Base-by-base conservation (phyloP, 2,888 invertebrate genomes). In the Habroteleia sp. region DNA sequence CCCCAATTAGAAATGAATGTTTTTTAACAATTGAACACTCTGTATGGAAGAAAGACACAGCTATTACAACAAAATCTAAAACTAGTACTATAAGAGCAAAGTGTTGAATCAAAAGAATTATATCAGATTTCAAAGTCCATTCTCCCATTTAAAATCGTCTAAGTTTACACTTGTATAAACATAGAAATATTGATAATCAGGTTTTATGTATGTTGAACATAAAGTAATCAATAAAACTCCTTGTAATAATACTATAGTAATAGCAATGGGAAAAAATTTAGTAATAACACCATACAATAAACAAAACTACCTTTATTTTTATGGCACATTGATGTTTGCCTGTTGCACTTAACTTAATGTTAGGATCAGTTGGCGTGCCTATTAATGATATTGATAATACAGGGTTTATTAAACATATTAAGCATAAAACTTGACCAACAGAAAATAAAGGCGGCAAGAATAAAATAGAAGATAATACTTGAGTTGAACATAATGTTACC, bases 211-310 rank as follows among this genome's bases (percentile, higher is more conserved):
- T 8, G 78, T 69, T 5, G 85, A 81, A 44, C 88, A 88, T 14
- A 88, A 62, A 5, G 81, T 77, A 62, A 85, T 80, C 1, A 88
- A 87, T 11, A 89, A 88, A 4, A 89, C 78, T 77, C 90, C 90
- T 48, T 88, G 87, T 8, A 93, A 91, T 2, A 92, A 83, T 11
- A 96, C 89, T 33, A 93, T 91, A 0, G 93, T 90, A 20, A 94
- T 81, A 8, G 94, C 91, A 0, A 95, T 93, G 0, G 96, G 94
- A 7, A 97, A 88, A 89, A 97, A 97, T 89, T 97, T 96, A 85
- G 93, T 92, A 52, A 89, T 96, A 97, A 89, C 96, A 97, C 93
- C 96, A 94, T 79, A 96, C 89, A 74, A 96, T 94, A 89, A 96
- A 96, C 10, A 94, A 85, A 78, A 94, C 92, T 86, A 94, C 93